Percentiles rank a stretch among this genome's conserved stretches.
Evolutionary conservation across 2,888 invertebrate genomes (phyloP).

Genomic region (Caenorhabditis uteleia): DNA sequence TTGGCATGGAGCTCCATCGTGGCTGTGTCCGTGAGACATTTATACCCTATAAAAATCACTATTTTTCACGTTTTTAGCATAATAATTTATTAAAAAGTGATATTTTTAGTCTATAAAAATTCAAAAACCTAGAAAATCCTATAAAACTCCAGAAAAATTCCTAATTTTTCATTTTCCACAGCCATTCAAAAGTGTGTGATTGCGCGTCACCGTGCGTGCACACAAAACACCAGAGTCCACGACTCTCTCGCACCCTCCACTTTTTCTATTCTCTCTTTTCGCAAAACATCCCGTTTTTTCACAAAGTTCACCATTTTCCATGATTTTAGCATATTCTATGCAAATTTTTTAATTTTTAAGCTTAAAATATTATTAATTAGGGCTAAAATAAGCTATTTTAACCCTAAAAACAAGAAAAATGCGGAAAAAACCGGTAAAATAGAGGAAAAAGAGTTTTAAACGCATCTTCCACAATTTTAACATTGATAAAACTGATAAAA

Average conservation of each 20-base stretch:
- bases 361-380: too few species aligned
- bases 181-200: conserved; percentile 4
- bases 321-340: too few species aligned
- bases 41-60: too few species aligned
- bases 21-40: conserved; percentile 48
- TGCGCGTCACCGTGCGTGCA: conserved; percentile 7
- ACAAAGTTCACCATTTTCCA: neutral
- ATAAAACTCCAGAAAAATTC: neutral
- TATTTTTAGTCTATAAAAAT: conserved; percentile 1
- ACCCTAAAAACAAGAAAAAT: too few species aligned
- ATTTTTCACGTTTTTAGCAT: conserved; percentile 8
- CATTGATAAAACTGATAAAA: too few species aligned
- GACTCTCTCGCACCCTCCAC: conserved; percentile 12
- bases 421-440: too few species aligned
- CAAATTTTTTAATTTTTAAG: too few species aligned
- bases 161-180: neutral
- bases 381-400: too few species aligned
- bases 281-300: neutral
- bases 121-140: neutral
- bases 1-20: conserved; percentile 39
- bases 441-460: too few species aligned
- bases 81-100: neutral
- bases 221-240: neutral
- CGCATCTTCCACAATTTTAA: too few species aligned
- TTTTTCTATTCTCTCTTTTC: conserved; percentile 4